Evolutionary conservation across 2,888 invertebrate species (phyloP).

Genomic region (Allolobophora icterica): DNA sequence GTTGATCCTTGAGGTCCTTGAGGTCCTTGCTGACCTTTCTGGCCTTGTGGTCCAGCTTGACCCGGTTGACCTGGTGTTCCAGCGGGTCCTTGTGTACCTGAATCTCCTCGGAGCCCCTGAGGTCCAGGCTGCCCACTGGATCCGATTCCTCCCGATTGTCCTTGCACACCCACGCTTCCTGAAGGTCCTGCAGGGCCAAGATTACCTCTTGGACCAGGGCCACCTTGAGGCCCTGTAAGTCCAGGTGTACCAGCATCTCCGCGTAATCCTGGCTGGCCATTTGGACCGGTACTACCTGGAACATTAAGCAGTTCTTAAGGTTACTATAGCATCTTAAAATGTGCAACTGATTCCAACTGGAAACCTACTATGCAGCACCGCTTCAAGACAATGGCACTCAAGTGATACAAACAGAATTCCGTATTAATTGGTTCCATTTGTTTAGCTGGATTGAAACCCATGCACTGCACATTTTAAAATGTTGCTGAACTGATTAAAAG

Average conservation of each 20-base stretch:
- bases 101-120: constrained; percentile 36
- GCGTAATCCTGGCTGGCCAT: constrained; percentile 31
- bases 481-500: neutral
- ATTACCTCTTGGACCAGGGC: constrained; percentile 25
- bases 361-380: neutral
- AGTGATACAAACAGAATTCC: neutral
- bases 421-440: neutral
- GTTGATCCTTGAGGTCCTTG: constrained; percentile 29
- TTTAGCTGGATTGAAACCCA: neutral
- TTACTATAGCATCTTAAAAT: neutral
- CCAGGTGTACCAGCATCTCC: constrained; percentile 39
- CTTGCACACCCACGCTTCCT: constrained; percentile 36
- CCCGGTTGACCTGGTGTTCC: constrained; percentile 39
- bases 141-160: constrained; percentile 35
- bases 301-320: neutral
- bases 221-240: constrained; percentile 43
- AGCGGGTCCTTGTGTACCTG: constrained; percentile 38
- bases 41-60: constrained; percentile 40
- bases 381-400: neutral
- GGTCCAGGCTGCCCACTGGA: constrained; percentile 40
- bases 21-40: constrained; percentile 37
- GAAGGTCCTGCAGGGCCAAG: constrained; percentile 9
- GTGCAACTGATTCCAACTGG: neutral
- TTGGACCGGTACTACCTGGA: constrained; percentile 36
- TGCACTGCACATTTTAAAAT: neutral